Percentiles rank a stretch among this genome's conserved stretches.
Conservation (phyloP, 2,113 vertebrate species). For the Hemiscyllium ocellatum region DNA sequence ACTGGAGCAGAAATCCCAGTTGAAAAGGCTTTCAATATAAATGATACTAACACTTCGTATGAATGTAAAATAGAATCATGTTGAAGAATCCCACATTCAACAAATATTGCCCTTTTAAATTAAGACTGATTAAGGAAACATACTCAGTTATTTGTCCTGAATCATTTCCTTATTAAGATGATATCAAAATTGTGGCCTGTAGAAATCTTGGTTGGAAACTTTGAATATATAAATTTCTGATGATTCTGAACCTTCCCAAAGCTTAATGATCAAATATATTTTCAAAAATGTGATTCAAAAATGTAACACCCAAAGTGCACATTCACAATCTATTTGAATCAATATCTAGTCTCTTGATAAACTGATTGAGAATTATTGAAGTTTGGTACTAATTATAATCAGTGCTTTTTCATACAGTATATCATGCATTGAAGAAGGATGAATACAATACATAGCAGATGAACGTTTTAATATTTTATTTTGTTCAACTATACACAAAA, state of each 20-base stretch:
- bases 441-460: background rate
- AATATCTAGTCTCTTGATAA: background rate
- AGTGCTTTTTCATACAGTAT: background rate
- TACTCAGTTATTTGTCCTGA: background rate
- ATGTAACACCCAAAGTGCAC: background rate
- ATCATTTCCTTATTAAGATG: conserved; percentile 18
- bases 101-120: conserved; percentile 24
- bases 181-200: background rate
- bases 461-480: conserved; percentile 10
- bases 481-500: conserved; percentile 32
- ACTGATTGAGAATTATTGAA: background rate
- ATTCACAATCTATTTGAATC: background rate
- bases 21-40: conserved; percentile 19
- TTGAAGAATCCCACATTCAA: background rate
- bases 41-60: background rate
- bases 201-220: background rate
- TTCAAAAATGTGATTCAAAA: background rate
- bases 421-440: background rate
- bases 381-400: conserved; percentile 23
- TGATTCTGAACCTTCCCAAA: background rate
- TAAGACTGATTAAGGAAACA: background rate
- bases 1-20: background rate
- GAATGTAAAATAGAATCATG: background rate
- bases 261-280: background rate
- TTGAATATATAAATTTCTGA: background rate